Base-by-base conservation (phyloP, 2,113 vertebrate genomes). In the Stigmatopora nigra region DNA sequence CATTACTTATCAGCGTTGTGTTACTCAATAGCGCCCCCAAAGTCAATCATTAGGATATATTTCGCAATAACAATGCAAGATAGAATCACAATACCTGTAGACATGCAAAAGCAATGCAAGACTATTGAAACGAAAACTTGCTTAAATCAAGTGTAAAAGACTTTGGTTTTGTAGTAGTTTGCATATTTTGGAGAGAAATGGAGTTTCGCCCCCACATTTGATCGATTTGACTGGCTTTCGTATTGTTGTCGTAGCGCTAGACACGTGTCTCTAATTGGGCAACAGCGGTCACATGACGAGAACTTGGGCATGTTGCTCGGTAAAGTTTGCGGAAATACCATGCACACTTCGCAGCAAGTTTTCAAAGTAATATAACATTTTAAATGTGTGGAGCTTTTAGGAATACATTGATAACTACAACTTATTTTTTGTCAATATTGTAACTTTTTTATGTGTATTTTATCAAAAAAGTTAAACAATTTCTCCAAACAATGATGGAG, bases 361-460 rank as follows among this genome's bases (percentile, higher is more conserved):
- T 61, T 61, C 59, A 61, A 45, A 45, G 2, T 45, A 22, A 15
- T 3, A 7, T 8, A 20, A 0, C 1, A 0, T 9, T 7, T 5
- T 6, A 3, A 8, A 4, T 13, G 36, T 14, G 16, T 7, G 1
- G 19, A 15, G 12, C 4, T 45, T 20, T 45, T 44, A 14, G 4
- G 1, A 20, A 14, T 14, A 4, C 1, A 14, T 36, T 12, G 10
- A 20, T 45, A 1, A 45, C 11, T 61, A 8, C 7, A 1, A 1
- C 2, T 19, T n/a, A 5, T 7, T 1, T 61, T 7, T 22, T 12
- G 5, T 15, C 7, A 1, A 6, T 3, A 0, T 5, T 7, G 7
- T 60, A 1, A 1, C n/a, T 13, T 14, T 19, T 44, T 19, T 0
- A 20, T 0, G 41, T 12, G 17, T 0, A 3, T 17, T 7, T 38